Conservation (phyloP, 2,113 vertebrate species). For the Pachycephala philippinensis region DNA sequence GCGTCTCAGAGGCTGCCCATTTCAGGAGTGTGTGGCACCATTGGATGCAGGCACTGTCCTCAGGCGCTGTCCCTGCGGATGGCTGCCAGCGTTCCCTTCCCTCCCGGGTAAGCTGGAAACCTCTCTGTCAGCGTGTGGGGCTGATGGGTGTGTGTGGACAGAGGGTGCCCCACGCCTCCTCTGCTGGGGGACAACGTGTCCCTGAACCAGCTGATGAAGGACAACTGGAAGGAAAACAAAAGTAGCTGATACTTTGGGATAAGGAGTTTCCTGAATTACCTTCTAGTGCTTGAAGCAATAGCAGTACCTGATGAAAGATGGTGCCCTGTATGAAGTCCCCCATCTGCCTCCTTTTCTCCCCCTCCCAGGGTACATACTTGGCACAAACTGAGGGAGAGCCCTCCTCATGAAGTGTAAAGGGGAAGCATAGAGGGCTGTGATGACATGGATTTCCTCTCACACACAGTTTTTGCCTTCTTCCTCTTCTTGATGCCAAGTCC, state of each 20-base stretch:
- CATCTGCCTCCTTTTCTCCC: neutral
- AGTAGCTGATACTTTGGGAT: neutral
- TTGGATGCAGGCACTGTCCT: neutral
- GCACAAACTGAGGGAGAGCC: neutral
- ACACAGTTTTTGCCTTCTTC: neutral
- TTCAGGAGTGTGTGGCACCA: rapidly evolving
- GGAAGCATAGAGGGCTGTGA: neutral
- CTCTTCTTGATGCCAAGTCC: neutral
- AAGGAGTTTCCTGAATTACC: neutral
- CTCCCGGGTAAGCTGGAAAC: rapidly evolving
- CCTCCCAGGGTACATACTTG: neutral
- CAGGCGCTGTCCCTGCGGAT: neutral
- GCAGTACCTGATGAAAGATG: neutral
- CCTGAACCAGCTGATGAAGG: neutral
- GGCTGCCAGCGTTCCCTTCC: neutral
- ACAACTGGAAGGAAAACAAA: neutral
- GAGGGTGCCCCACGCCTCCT: neutral
- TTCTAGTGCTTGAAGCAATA: neutral
- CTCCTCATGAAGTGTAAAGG: neutral
- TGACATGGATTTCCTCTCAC: neutral
- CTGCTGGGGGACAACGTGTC: neutral
- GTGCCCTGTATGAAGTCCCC: neutral
- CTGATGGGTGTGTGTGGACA: neutral
- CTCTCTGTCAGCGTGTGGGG: rapidly evolving
- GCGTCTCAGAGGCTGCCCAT: rapidly evolving